Evolutionary conservation across 2,888 invertebrate genomes (phyloP).

Genomic region (Eubasilissa splendida): DNA sequence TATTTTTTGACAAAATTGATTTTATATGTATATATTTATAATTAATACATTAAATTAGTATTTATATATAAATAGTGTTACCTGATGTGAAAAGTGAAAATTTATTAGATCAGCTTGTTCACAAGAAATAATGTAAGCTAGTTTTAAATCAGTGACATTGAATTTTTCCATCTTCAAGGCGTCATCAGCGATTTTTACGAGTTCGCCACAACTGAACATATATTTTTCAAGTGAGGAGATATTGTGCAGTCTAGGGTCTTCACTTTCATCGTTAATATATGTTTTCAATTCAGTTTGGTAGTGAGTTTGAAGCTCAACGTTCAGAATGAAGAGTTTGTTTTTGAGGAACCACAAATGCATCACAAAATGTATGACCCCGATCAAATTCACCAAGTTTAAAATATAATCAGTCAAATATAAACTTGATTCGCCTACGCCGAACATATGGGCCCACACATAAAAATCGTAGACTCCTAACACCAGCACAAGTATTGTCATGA

Average conservation of each 20-base stretch:
- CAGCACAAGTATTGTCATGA: neutral
- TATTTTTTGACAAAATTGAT: too few relatives aligned
- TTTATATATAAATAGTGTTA: neutral
- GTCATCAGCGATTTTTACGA: neutral
- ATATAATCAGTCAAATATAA: constrained; percentile 9
- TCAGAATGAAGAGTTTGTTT: constrained; percentile 40
- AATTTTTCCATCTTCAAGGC: neutral
- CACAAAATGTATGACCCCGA: constrained; percentile 4
- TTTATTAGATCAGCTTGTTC: constrained; percentile 20
- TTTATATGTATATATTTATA: too few relatives aligned
- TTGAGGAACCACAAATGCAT: constrained; percentile 7
- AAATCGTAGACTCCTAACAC: neutral
- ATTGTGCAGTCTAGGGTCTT: neutral
- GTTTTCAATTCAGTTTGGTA: neutral
- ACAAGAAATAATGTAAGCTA: constrained; percentile 10
- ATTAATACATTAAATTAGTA: too few relatives aligned
- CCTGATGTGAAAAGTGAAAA: constrained; percentile 10
- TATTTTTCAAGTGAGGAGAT: constrained; percentile 18
- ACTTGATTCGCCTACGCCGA: too few relatives aligned
- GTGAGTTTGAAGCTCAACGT: constrained; percentile 17
- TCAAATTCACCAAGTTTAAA: neutral
- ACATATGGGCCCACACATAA: neutral
- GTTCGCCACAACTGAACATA: neutral
- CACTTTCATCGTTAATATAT: neutral
- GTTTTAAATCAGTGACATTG: neutral